Percentiles rank a stretch among this genome's conserved stretches.
Evolutionary conservation across 1,140 invertebrate species (phyloP).

Genomic region (Drosophila bipectinata): DNA sequence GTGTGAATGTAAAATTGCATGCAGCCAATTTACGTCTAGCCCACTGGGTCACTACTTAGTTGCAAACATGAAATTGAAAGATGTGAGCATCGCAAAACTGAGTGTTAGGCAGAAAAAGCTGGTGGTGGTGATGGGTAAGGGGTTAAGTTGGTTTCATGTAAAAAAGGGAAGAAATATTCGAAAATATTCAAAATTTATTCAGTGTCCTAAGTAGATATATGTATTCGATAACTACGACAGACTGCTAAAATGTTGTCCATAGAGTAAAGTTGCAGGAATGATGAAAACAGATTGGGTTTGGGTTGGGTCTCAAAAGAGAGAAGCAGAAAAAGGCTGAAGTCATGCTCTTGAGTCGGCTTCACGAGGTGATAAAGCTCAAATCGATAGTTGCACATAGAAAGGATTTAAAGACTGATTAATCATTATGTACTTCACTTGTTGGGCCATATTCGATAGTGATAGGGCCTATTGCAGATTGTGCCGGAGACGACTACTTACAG

Average conservation of each 20-base stretch:
- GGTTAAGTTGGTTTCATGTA: not conserved
- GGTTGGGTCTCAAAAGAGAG: slow-evolving; percentile 16
- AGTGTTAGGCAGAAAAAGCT: slow-evolving; percentile 11
- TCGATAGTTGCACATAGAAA: slow-evolving; percentile 26
- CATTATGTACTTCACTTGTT: slow-evolving; percentile 30
- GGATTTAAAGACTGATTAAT: slow-evolving; percentile 11
- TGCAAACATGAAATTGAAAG: slow-evolving; percentile 42
- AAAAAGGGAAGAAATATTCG: not conserved
- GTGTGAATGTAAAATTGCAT: slow-evolving; percentile 20
- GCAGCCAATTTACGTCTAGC: slow-evolving; percentile 36
- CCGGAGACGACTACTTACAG: slow-evolving; percentile 46
- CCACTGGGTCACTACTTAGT: slow-evolving; percentile 24
- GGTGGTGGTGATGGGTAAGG: slow-evolving; percentile 9
- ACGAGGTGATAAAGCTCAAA: slow-evolving; percentile 30
- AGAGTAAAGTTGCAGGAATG: slow-evolving; percentile 35
- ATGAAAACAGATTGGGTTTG: slow-evolving; percentile 2
- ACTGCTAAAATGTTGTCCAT: slow-evolving; percentile 34
- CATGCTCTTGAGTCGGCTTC: slow-evolving; percentile 40
- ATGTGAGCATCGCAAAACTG: slow-evolving; percentile 50
- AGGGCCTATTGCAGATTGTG: slow-evolving; percentile 3
- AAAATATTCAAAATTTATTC: slow-evolving; percentile 12
- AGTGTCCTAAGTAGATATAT: slow-evolving; percentile 16
- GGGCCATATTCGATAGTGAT: slow-evolving; percentile 2
- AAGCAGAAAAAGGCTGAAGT: slow-evolving; percentile 35
- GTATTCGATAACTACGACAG: slow-evolving; percentile 23